phyloP scores from a whole-genome alignment of 2,797 vertebrate genomes.

The Pangasius mekongensis region DNA sequence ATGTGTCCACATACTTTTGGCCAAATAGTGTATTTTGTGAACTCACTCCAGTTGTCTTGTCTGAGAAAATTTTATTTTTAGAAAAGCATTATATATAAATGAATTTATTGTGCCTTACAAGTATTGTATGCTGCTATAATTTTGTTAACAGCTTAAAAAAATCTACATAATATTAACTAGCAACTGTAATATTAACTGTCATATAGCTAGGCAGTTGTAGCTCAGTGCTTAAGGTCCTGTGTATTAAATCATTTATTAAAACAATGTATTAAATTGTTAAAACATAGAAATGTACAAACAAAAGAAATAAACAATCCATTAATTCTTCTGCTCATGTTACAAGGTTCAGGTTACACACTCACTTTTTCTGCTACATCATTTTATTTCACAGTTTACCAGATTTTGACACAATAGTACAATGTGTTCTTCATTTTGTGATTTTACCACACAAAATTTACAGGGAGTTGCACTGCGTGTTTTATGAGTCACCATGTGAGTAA shows the following conservation, averaged over 20 bases:
- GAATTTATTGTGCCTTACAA: not conserved
- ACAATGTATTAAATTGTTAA: not conserved
- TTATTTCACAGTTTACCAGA: not conserved
- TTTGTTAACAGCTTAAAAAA: not conserved
- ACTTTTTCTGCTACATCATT: not conserved
- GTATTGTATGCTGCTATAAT: not conserved
- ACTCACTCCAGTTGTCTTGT: not conserved
- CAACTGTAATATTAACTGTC: not conserved
- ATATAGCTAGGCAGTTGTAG: not conserved
- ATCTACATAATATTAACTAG: not conserved
- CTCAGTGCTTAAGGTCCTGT: not conserved
- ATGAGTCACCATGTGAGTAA: not conserved
- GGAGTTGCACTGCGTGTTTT: not conserved
- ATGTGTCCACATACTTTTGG: not conserved
- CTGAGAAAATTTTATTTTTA: not conserved
- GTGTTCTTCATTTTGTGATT: not conserved
- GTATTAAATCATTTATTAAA: not conserved
- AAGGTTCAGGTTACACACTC: not conserved
- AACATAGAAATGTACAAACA: not conserved
- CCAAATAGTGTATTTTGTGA: not conserved
- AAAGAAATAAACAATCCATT: not conserved
- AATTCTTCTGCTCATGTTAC: not conserved
- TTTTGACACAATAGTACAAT: not conserved
- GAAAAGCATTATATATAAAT: not conserved
- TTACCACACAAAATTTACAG: not conserved